Evolutionary conservation across 2,113 vertebrate species (phyloP), one percentile per base, ranked within the genome.

Genomic region (Prolemur simus): DNA sequence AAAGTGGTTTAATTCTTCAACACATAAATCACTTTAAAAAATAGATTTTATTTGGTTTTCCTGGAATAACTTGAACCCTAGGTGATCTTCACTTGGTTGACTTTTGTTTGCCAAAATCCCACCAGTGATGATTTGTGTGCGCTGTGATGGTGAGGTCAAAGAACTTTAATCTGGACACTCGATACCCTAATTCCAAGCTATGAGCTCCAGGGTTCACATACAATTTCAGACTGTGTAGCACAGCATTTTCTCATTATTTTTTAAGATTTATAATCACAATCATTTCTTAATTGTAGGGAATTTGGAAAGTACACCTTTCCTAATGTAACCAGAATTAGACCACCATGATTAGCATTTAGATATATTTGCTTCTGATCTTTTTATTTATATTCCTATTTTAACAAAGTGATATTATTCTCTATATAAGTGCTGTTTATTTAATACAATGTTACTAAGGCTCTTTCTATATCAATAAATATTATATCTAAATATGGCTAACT

Each of bases 241-340:
- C 66, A 89, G 15, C 2, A 66, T 66, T 87, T 69, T 94, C 47
- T 69, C 80, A 84, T n/a, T 78, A n/a, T 34, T 85, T 68, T 86
- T 63, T 47, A 34, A 63, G 1, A 78, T 47, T 39, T 95, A 77
- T 54, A 87, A 42, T 90, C 27, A 47, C 32, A 39, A 39, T n/a
- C 18, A 86, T 54, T 54, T 45, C 39, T 69, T 68, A 73, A 85
- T 45, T 85, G 32, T 69, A 92, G 60, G 21, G 17, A 66, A 88
- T 93, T 97, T 85, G 45, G 56, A 66, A 87, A 85, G 85, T 87
- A 47, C 18, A 39, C 6, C 58, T 17, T 96, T 87, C 47, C 69
- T 78, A 39, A 47, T 49, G 42, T 42, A 78, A 87, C 37, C 89
- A 80, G 73, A 82, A 17, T 18, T 54, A 47, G 54, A 88, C 10